A percentile compares a stretch with the other conserved stretches of the same genome.
Evolutionary conservation across 2,113 vertebrate genomes (phyloP).

Genomic region (Oceanites oceanicus): DNA sequence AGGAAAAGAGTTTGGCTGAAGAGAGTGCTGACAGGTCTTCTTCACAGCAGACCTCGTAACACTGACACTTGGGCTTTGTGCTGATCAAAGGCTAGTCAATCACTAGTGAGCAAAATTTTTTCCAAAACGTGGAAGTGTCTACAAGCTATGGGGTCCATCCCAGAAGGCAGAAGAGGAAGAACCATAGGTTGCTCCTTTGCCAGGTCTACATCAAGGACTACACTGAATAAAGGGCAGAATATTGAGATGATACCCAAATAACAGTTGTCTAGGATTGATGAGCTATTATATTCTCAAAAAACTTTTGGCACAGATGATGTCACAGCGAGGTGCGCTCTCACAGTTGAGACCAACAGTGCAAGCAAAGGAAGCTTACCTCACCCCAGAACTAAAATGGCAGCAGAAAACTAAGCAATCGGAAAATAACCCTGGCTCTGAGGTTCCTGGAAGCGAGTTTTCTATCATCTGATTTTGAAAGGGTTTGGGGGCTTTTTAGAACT

Average conservation of each 20-base stretch:
- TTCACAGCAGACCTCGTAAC: neutral
- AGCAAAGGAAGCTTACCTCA: neutral
- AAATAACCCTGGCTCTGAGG: neutral
- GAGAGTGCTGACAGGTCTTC: neutral
- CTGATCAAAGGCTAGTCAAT: neutral
- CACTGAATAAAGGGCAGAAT: neutral
- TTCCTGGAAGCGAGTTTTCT: neutral
- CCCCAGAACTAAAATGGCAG: neutral
- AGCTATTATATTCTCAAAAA: neutral
- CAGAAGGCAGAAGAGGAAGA: neutral
- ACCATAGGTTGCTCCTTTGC: neutral
- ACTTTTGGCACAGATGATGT: neutral
- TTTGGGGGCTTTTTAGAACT: neutral
- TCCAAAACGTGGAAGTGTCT: neutral
- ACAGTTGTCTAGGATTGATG: neutral
- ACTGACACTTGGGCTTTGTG: neutral
- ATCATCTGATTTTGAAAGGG: neutral
- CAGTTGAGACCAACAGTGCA: neutral
- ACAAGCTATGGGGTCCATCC: neutral
- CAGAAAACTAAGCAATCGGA: neutral
- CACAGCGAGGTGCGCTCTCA: rapidly evolving
- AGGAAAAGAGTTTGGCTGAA: neutral
- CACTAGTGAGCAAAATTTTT: neutral
- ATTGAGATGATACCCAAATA: neutral
- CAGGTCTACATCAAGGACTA: neutral